Evolutionary conservation across 2,797 vertebrate species (phyloP), one percentile per base, ranked within the genome.

Genomic region (Pseudomugil gertrudae): DNA sequence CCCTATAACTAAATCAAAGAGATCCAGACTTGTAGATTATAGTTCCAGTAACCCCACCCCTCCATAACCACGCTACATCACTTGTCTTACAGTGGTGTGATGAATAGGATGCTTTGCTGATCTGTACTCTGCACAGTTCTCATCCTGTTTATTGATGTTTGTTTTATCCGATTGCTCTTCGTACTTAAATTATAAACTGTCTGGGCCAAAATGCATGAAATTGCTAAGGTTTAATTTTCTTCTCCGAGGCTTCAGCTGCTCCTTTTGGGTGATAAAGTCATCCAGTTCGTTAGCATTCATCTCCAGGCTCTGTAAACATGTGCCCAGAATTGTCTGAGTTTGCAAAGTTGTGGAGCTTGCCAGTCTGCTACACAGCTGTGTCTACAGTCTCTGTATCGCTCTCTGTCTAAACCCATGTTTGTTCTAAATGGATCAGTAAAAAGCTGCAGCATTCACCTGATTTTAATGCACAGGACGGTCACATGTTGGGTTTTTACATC

Each of bases 1-100:
- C 71, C 63, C 79, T 74, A 78, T 76, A 63, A 4, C 54, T 27
- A 32, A 83, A 87, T 86, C 81, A 86, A 87, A 87, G 63, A 21
- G 15, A 5, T 33, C 58, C 26, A 10, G 26, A n/a, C 69, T 69
- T 45, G 23, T 19, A 48, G 24, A 71, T 82, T 64, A 65, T 2
- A 76, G 76, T 68, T 65, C 57, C 68, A 69, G 86, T 78, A 83
- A 88, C 78, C 72, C 57, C 80, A 11, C 72, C 78, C 9, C 32
- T 1, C 32, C 32, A 32, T 45, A 72, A 69, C 53, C 43, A 3
- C n/a, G n/a, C n/a, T n/a, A n/a, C n/a, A n/a, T n/a, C n/a, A n/a
- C n/a, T n/a, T n/a, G 35, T 43, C 64, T 57, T 21, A 36, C 67
- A 50, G 72, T 59, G 60, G 50, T 70, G 4, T 59, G 66, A 40